Conservation (phyloP, 2,797 vertebrate species). For the Distichodus sexfasciatus region DNA sequence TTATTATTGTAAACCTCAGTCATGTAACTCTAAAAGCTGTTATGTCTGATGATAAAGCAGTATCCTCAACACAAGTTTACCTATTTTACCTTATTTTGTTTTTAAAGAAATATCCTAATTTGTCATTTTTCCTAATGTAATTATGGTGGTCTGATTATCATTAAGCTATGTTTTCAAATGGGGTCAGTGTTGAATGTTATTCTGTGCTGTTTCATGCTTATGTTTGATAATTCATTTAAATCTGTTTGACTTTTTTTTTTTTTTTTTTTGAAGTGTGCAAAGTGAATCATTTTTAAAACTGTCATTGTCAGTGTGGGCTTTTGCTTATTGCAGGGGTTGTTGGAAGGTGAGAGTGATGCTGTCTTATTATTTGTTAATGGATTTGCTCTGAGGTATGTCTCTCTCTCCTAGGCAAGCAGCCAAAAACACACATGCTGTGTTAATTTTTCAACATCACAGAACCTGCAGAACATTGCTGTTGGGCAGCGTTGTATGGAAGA, state of each 20-base stretch:
- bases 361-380: conserved; percentile 66
- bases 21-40: background rate
- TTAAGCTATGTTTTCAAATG: too few relatives aligned
- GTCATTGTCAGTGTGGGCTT: background rate
- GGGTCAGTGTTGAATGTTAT: too few relatives aligned
- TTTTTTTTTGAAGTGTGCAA: background rate
- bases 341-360: conserved; percentile 34
- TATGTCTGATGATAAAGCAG: too few relatives aligned
- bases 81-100: too few relatives aligned
- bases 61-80: too few relatives aligned
- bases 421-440: conserved; percentile 7
- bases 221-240: too few relatives aligned
- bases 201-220: too few relatives aligned
- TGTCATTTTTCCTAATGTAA: too few relatives aligned
- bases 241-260: background rate
- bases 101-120: too few relatives aligned
- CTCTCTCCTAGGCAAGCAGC: conserved; percentile 35
- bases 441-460: background rate
- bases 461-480: background rate
- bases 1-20: background rate
- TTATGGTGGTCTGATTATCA: too few relatives aligned
- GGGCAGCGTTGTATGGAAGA: background rate
- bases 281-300: too few relatives aligned
- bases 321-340: background rate
- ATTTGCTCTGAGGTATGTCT: conserved; percentile 46